Percentiles rank a stretch among this genome's conserved stretches.
phyloP scores from a whole-genome alignment of 2,113 vertebrate genomes.

The Phylloscopus whistleri region DNA sequence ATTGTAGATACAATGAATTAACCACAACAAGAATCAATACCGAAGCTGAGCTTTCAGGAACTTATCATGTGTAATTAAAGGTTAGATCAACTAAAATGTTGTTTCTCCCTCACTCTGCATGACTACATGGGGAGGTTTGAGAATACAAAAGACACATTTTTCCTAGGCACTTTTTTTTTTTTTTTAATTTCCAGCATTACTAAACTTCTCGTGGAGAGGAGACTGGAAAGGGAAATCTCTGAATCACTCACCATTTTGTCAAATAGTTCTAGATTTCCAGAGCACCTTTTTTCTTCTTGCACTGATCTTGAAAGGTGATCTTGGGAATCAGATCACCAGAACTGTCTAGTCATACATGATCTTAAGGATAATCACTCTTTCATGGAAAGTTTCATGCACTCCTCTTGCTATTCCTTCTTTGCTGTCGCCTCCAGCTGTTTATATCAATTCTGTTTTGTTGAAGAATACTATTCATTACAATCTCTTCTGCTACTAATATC shows the following conservation, averaged over 20 bases:
- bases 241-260: neutral
- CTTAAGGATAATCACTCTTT: neutral
- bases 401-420: neutral
- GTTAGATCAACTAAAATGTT: neutral
- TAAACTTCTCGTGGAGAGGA: neutral
- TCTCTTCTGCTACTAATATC: neutral
- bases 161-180: neutral
- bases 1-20: neutral
- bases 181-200: neutral
- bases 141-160: neutral
- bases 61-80: neutral
- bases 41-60: neutral
- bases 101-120: neutral
- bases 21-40: neutral
- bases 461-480: neutral
- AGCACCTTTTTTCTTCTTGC: neutral
- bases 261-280: neutral
- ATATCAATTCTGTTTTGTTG: neutral
- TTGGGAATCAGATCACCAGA: neutral
- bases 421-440: neutral
- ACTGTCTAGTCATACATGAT: neutral
- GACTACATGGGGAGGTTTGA: neutral
- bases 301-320: neutral
- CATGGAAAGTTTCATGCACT: neutral
- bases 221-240: neutral